Evolutionary conservation across 2,888 invertebrate genomes (phyloP), one percentile per base, ranked within the genome.

Genomic region (Diarsia dahlii): DNA sequence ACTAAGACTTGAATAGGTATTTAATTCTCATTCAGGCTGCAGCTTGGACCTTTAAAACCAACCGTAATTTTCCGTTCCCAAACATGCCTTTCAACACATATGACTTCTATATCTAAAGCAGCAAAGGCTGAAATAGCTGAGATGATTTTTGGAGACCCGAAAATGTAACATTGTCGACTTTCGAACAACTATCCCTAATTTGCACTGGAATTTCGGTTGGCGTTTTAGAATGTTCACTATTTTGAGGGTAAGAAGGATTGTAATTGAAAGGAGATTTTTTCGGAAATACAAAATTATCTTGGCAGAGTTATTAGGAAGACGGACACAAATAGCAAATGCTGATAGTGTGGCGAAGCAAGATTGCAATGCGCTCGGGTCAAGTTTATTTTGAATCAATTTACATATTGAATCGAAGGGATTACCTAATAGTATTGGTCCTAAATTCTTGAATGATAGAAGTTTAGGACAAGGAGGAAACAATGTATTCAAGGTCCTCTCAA

Each of bases 11-110:
- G 92, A 93, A 93, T 93, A 88, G 91, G 90, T 91, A 92, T 93
- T 93, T 93, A 93, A 92, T 91, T 91, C 91, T 91, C 90, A 91
- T 93, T 92, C 90, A 91, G 89, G 88, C 87, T 91, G 91, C 91
- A 88, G 86, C 87, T 84, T 84, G 89, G 84, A 88, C 88, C 82
- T 81, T 72, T 60, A 64, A 63, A 56, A 78, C 80, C 71, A 76
- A 68, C 62, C 66, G 46, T 23, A 50, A 74, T 68, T 82, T 80
- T 10, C 39, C 9, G 52, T 67, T 67, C 10, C 28, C 60, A 50
- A 78, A 74, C n/a, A 39, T 9, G 0, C 23, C 10, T 56, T 70
- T 4, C 20, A n/a, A 66, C 50, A 66, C 18, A 48, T 1, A 28
- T 60, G 70, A 3, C 3, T 62, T 74, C 45, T 86, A 80, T 74